phyloP scores from a whole-genome alignment of 2,113 vertebrate genomes.

The Sylvia atricapilla region DNA sequence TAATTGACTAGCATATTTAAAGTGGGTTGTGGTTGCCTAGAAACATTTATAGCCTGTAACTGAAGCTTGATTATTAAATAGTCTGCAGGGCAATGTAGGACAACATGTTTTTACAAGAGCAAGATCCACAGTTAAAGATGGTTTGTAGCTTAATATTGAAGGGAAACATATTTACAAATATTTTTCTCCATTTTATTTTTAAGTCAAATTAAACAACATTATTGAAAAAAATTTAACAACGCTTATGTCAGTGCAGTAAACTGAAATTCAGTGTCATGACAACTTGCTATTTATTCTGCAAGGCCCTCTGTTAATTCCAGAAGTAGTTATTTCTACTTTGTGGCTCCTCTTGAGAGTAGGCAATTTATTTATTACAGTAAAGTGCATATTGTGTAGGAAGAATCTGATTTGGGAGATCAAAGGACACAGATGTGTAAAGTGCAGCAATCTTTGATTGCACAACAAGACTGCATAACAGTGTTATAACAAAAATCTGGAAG shows the following conservation, averaged over 20 bases:
- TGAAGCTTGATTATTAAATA: not conserved
- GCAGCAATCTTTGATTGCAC: not conserved
- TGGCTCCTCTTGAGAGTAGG: not conserved
- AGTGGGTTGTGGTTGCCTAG: constrained; percentile 34
- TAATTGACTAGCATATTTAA: constrained; percentile 38
- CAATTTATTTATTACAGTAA: constrained; percentile 29
- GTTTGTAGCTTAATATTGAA: not conserved
- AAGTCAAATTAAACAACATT: not conserved
- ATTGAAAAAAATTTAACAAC: not conserved
- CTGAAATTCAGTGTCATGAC: not conserved
- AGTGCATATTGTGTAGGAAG: not conserved
- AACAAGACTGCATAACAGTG: not conserved
- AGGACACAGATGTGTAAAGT: not conserved
- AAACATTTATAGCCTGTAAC: constrained; percentile 30
- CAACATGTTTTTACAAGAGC: not conserved
- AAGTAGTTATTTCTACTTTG: not conserved
- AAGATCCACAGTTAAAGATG: constrained; percentile 3
- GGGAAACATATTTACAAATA: constrained; percentile 23
- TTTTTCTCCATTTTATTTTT: not conserved
- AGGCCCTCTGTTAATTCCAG: constrained; percentile 1
- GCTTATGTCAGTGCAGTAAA: not conserved
- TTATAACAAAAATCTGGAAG: not conserved
- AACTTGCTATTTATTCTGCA: not conserved
- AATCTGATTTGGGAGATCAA: constrained; percentile 18
- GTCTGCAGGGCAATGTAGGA: not conserved